Evolutionary conservation across 2,797 vertebrate genomes (phyloP).

Genomic region (Lycodopsis pacificus): DNA sequence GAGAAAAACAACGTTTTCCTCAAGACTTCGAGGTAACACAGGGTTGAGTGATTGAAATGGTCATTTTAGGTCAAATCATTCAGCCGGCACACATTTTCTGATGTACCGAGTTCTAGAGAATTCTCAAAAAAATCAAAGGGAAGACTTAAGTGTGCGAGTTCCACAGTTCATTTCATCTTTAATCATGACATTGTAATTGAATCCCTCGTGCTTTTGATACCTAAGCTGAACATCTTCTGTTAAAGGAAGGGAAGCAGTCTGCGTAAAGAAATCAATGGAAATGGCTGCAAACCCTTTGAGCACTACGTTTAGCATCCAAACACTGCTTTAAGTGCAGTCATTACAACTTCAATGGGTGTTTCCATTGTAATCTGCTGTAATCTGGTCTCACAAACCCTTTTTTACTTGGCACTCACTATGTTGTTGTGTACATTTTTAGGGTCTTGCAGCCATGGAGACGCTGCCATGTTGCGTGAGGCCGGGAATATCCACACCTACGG

Average conservation of each 20-base stretch:
- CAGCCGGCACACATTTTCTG: background rate
- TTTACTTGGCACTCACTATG: background rate
- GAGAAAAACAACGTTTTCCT: background rate
- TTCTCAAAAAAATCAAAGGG: background rate
- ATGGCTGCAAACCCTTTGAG: background rate
- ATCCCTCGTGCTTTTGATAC: background rate
- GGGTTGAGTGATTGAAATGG: background rate
- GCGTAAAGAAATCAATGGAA: background rate
- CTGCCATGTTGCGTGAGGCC: slow-evolving; percentile 1
- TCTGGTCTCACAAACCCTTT: background rate
- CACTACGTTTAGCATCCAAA: background rate
- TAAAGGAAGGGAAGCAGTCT: background rate
- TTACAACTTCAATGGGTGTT: background rate
- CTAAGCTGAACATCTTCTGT: background rate
- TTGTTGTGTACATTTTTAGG: slow-evolving; percentile 52
- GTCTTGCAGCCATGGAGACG: slow-evolving; percentile 48
- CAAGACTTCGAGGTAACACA: background rate
- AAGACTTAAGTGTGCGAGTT: background rate
- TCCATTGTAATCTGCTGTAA: slow-evolving; percentile 1
- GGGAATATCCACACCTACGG: slow-evolving; percentile 14
- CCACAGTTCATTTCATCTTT: background rate
- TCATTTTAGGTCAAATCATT: background rate
- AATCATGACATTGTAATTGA: background rate
- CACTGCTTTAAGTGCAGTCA: background rate
- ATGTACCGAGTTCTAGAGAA: background rate